Conservation (phyloP, 2,113 vertebrate species). For the Mustela lutreola region DNA sequence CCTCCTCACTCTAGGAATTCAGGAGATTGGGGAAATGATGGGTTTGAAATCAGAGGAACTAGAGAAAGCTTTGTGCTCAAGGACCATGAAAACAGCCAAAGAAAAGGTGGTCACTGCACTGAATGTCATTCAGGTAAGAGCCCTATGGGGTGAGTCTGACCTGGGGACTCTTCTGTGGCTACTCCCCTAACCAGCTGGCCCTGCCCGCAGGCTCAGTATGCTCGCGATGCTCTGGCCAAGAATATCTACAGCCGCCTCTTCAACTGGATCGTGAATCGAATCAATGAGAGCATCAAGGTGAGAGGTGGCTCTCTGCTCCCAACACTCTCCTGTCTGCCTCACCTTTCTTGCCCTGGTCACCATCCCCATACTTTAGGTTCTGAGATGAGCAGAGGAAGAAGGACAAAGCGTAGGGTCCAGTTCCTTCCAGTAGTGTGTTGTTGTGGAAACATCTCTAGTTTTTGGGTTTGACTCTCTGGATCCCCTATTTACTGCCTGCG, state of each 20-base stretch:
- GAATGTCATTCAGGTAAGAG: conserved; percentile 87
- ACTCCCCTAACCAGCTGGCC: background rate
- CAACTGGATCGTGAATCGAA: conserved; percentile 89
- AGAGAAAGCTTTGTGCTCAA: conserved; percentile 88
- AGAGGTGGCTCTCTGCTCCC: background rate
- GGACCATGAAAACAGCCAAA: conserved; percentile 86
- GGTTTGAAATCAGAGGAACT: conserved; percentile 79
- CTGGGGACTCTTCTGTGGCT: accelerated
- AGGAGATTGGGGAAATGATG: conserved; percentile 87
- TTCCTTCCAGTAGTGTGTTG: background rate
- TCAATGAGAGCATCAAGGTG: conserved; percentile 91
- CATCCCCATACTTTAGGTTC: accelerated
- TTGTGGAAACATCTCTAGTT: background rate
- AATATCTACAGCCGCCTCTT: conserved; percentile 91
- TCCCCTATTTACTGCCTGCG: background rate
- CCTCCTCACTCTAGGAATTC: conserved; percentile 1
- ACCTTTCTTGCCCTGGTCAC: background rate
- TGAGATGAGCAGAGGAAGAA: conserved; percentile 19
- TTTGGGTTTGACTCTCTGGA: background rate
- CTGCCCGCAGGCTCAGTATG: conserved; percentile 85
- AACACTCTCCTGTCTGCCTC: background rate
- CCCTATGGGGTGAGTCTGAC: accelerated
- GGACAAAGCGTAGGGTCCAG: background rate
- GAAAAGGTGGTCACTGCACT: conserved; percentile 87
- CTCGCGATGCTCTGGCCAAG: conserved; percentile 89